Base-by-base conservation (phyloP, 2,113 vertebrate genomes). In the Chionis minor region DNA sequence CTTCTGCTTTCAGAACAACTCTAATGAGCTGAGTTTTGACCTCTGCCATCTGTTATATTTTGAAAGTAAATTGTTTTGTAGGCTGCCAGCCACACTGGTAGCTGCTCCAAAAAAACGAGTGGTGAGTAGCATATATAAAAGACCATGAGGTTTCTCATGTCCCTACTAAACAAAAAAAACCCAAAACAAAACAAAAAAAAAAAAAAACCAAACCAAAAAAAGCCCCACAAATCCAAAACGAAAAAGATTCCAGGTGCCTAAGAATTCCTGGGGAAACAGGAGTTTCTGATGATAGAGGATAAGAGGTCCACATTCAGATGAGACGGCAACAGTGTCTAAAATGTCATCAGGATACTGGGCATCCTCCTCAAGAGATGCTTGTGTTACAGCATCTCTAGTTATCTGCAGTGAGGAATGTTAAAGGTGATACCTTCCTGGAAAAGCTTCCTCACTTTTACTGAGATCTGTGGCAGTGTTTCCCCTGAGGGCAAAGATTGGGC, bases 1-100 rank as follows among this genome's bases (percentile, higher is more conserved):
- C 51, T 84, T 88, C 65, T 85, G 40, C 73, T 95, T 96, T 87
- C 2, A 3, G 35, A 79, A 86, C 6, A 1, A 66, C 33, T 80
- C 8, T 77, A 30, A 89, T 79, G 66, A 85, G 83, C 89, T 66
- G 81, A 79, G 22, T 84, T 94, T 89, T 89, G 66, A 92, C 89
- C 38, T 87, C 73, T 94, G n/a, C 54, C 49, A 49, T 92, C 70
- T 84, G 47, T 35, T 94, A 32, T 40, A 88, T 81, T 82, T 88
- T 24, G 81, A 63, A 90, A 92, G 65, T 91, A 69, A 91, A 85
- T 87, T 66, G 40, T 84, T 93, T 84, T 86, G 19, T 74, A 75
- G 61, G 49, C 35, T 94, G 30, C 16, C 69, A 88, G 26, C 55
- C 47, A 67, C 18, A 71, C 13, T 71, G 13, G 44, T 74, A 81